Evolutionary conservation across 2,888 invertebrate genomes (phyloP), one percentile per base, ranked within the genome.

Genomic region (Anagyrus pseudococci): DNA sequence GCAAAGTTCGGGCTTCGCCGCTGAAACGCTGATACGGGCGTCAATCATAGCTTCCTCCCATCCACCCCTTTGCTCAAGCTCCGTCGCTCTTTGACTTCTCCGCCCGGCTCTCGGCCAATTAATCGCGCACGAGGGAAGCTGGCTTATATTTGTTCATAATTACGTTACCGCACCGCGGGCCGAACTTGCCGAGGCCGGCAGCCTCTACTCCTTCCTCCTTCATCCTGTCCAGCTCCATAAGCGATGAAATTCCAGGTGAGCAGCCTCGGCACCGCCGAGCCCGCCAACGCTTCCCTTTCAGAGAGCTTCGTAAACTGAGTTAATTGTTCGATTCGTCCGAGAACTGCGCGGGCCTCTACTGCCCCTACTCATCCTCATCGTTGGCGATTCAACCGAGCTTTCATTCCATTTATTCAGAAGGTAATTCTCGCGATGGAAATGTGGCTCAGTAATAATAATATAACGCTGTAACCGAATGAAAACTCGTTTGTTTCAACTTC

Each of bases 301-400:
- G 60, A 49, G 60, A 48, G 41, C 55, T 54, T 49, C n/a, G 41
- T n/a, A 62, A 68, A 66, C 63, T 57, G 50, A 67, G 68, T 66
- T 67, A 68, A 58, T 62, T 63, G 62, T 67, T 68, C 64, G 64
- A 60, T n/a, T n/a, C n/a, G n/a, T n/a, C n/a, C n/a, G n/a, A n/a
- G n/a, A n/a, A n/a, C n/a, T n/a, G n/a, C n/a, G n/a, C n/a, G n/a
- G n/a, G 29, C 4, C 29, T 29, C 29, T 10, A 4, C 29, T 29
- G 6, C 6, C 29, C 6, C 29, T 29, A 7, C 10, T 29, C 29
- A 4, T 29, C 29, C 29, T 10, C 29, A 10, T 4, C 29, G 29
- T 7, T 29, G 29, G 10, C 6, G 29, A 29, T 10, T 10, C 29
- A 10, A 10, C 29, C 29, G 29, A 29, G 29, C 10, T 10, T 4